These are phyloP conservation scores for Lycorma delicatula DNA, from an alignment of 1,140 invertebrate species.

Conservation along the genomic window DNA sequence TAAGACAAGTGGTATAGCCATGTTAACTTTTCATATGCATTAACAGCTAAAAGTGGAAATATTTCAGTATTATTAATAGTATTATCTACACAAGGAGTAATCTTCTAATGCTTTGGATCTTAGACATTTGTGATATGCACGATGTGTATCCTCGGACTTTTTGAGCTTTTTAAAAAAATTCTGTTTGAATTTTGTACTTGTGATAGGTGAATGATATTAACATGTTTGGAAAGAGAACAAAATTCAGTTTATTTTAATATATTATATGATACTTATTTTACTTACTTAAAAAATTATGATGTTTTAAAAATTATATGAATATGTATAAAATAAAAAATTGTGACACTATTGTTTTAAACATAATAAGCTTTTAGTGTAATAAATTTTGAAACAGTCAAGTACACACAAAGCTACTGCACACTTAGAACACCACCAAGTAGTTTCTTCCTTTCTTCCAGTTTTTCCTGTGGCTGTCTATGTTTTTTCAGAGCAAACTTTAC, in stretches of 20 bases:
- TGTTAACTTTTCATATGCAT: too few species aligned
- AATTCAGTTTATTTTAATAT: background rate
- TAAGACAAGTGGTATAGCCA: too few species aligned
- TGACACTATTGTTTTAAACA: background rate
- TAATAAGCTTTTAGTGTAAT: background rate
- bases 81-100: too few species aligned
- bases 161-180: too few species aligned
- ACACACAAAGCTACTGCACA: background rate
- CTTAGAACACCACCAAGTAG: slow-evolving; percentile 1
- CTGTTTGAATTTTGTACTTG: too few species aligned
- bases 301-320: background rate
- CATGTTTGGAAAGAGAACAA: background rate
- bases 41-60: too few species aligned
- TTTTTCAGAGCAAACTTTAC: slow-evolving; percentile 7
- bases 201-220: too few species aligned
- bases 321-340: background rate
- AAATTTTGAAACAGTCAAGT: background rate
- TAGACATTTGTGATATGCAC: too few species aligned
- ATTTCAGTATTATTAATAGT: too few species aligned
- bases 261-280: background rate
- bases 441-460: slow-evolving; percentile 2
- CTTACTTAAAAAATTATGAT: background rate
- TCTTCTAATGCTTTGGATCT: too few species aligned
- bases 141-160: too few species aligned
- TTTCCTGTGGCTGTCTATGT: background rate